Percentiles rank a stretch among this genome's conserved stretches.
phyloP scores from a whole-genome alignment of 2,113 vertebrate genomes.

The Heteronetta atricapilla region DNA sequence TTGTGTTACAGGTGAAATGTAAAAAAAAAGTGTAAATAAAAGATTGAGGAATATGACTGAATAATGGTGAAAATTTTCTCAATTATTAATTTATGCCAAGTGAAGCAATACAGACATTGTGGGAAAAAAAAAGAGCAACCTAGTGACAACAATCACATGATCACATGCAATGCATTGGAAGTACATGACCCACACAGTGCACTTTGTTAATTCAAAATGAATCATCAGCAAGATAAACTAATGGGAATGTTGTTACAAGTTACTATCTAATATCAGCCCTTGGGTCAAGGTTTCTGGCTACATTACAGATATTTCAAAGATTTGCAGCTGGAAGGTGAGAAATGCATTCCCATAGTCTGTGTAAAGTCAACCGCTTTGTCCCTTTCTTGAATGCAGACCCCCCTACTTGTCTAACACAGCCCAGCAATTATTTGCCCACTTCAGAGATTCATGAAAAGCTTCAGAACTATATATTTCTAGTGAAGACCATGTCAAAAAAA shows the following conservation, averaged over 20 bases:
- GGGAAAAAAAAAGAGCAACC: neutral
- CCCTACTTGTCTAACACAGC: neutral
- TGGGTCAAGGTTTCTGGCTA: neutral
- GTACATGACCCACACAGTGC: no score
- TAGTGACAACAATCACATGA: rapidly evolving
- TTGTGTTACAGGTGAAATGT: neutral
- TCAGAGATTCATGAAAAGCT: neutral
- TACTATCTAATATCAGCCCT: neutral
- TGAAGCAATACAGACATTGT: neutral
- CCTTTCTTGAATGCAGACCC: neutral
- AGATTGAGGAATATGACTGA: neutral
- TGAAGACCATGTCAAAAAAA: neutral
- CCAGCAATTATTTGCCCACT: neutral
- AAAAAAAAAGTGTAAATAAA: neutral
- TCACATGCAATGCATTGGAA: neutral
- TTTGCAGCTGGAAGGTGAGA: neutral
- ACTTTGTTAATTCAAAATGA: neutral
- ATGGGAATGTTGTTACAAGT: neutral
- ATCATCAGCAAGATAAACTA: neutral
- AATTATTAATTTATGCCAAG: neutral
- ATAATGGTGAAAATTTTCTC: neutral
- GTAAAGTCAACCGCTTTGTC: neutral
- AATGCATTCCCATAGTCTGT: neutral
- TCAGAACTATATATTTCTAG: neutral
- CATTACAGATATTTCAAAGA: neutral